These are phyloP conservation scores for Varanus komodoensis DNA, from an alignment of 2,113 vertebrate genomes.

Conservation along the genomic window DNA sequence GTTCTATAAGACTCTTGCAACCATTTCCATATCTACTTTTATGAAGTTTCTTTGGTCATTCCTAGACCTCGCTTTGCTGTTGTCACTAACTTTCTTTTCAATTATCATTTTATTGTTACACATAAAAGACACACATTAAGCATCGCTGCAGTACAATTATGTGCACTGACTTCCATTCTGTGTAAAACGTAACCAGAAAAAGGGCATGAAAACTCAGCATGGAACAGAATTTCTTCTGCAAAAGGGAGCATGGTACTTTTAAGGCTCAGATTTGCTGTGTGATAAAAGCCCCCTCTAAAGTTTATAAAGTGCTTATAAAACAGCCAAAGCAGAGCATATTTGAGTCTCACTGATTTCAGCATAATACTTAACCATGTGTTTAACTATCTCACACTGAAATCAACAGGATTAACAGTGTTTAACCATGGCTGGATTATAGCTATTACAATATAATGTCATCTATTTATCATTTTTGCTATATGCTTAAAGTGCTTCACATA, in stretches of 20 bases:
- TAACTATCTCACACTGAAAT: slow-evolving; percentile 9
- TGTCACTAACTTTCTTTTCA: slow-evolving; percentile 38
- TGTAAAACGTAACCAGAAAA: background rate
- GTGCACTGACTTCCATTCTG: slow-evolving; percentile 27
- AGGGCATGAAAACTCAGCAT: slow-evolving; percentile 22
- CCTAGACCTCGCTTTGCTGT: background rate
- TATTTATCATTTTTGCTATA: background rate
- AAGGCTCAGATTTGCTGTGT: slow-evolving; percentile 6
- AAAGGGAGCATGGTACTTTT: background rate
- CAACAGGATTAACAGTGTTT: slow-evolving; percentile 11
- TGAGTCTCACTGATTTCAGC: background rate
- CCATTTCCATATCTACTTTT: slow-evolving; percentile 31
- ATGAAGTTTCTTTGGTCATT: slow-evolving; percentile 14
- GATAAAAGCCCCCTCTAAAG: background rate
- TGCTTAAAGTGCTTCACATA: background rate
- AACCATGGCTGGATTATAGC: background rate
- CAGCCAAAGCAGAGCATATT: background rate
- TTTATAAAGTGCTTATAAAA: slow-evolving; percentile 8
- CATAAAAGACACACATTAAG: background rate
- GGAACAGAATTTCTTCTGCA: slow-evolving; percentile 23
- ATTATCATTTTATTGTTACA: slow-evolving; percentile 1
- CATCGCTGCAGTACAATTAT: slow-evolving; percentile 38
- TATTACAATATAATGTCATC: slow-evolving; percentile 6
- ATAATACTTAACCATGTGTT: slow-evolving; percentile 4
- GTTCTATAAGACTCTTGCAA: slow-evolving; percentile 40